A percentile compares a stretch with the other conserved stretches of the same genome.
These are phyloP conservation scores for Chrysotoxum bicinctum DNA, from an alignment of 2,888 invertebrate species.

Conservation along the genomic window DNA sequence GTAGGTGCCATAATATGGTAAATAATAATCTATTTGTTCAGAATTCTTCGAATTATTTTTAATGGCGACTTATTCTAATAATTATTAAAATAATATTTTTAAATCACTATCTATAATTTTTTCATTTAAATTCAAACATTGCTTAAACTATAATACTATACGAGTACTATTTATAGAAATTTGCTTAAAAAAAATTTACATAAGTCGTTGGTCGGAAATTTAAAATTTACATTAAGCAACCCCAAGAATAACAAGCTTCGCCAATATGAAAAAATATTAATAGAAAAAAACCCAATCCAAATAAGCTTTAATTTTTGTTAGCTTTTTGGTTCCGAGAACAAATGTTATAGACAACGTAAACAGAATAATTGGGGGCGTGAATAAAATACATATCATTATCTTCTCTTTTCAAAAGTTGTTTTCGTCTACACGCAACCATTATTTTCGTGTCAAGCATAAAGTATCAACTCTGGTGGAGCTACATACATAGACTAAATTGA, in stretches of 20 bases:
- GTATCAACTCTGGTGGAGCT: not conserved
- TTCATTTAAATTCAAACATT: not conserved
- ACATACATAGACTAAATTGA: not conserved
- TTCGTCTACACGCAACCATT: conserved; percentile 1
- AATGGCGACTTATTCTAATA: too few species aligned
- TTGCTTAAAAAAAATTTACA: not conserved
- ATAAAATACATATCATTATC: not conserved
- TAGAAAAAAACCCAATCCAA: not conserved
- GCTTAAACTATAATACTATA: not conserved
- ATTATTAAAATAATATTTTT: not conserved
- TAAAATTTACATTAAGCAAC: not conserved
- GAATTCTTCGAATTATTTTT: too few species aligned
- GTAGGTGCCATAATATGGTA: too few species aligned
- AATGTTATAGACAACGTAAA: not conserved
- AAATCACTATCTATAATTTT: not conserved
- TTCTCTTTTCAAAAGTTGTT: not conserved
- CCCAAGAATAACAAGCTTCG: not conserved
- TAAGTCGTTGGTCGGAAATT: not conserved
- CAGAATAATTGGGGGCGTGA: not conserved
- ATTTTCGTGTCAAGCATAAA: not conserved
- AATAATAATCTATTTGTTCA: too few species aligned
- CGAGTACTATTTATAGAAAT: not conserved
- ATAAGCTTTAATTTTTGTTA: not conserved
- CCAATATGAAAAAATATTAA: not conserved
- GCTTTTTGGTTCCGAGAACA: not conserved